Evolutionary conservation across 2,888 invertebrate species (phyloP).

Genomic region (Octodonta nipae): DNA sequence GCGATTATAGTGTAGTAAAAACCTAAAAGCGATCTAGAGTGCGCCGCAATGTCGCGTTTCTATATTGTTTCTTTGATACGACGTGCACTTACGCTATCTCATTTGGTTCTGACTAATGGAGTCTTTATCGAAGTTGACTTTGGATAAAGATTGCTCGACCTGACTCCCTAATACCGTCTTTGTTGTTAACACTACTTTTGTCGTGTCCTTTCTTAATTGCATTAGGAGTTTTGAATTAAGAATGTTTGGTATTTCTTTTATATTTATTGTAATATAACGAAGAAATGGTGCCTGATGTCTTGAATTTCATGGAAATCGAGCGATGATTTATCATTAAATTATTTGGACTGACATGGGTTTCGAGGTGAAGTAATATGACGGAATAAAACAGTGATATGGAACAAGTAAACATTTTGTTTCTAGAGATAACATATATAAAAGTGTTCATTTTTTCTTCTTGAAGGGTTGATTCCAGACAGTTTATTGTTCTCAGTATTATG

Average conservation of each 20-base stretch:
- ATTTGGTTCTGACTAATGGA: slow-evolving; percentile 31
- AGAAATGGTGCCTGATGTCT: too few relatives aligned
- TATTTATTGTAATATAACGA: too few relatives aligned
- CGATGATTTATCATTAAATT: too few relatives aligned
- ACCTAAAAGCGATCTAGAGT: slow-evolving; percentile 21
- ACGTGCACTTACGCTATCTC: slow-evolving; percentile 33
- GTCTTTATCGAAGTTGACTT: slow-evolving; percentile 28
- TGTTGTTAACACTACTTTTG: slow-evolving; percentile 19
- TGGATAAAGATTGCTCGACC: slow-evolving; percentile 22
- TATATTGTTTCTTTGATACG: slow-evolving; percentile 27
- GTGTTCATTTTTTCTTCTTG: too few relatives aligned
- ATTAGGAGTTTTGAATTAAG: slow-evolving; percentile 11
- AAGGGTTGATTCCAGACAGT: too few relatives aligned
- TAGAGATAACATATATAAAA: too few relatives aligned
- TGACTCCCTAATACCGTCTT: slow-evolving; percentile 25
- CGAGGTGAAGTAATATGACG: too few relatives aligned
- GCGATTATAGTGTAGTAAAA: slow-evolving; percentile 23
- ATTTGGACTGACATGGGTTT: too few relatives aligned
- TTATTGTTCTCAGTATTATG: too few relatives aligned
- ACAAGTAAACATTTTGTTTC: too few relatives aligned
- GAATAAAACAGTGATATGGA: too few relatives aligned
- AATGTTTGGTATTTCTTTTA: slow-evolving; percentile 15
- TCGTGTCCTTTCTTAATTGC: slow-evolving; percentile 20
- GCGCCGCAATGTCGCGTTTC: slow-evolving; percentile 24
- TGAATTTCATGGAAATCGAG: too few relatives aligned